phyloP scores from a whole-genome alignment of 1,140 invertebrate species.

The Nebria ingens region DNA sequence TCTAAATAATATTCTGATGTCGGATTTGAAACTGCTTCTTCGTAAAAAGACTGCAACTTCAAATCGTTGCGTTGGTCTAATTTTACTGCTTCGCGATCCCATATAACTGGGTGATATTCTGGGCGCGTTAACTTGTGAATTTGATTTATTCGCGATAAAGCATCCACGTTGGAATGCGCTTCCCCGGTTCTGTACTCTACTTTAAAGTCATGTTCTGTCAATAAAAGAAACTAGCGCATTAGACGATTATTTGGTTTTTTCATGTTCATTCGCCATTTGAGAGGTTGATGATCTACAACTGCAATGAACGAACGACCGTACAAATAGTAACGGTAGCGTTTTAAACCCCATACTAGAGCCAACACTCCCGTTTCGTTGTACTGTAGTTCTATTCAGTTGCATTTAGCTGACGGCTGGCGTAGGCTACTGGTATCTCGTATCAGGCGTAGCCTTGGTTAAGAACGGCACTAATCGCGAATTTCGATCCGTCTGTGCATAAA shows the following conservation, averaged over 20 bases:
- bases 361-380: constrained; percentile 12
- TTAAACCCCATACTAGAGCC: constrained; percentile 16
- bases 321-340: constrained; percentile 22
- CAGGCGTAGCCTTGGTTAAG: constrained; percentile 12
- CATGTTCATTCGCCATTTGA: constrained; percentile 19
- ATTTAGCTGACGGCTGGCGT: constrained; percentile 14
- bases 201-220: constrained; percentile 30
- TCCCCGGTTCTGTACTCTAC: no score
- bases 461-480: constrained; percentile 15
- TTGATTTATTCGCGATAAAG: no score
- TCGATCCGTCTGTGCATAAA: constrained; percentile 17
- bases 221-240: constrained; percentile 17
- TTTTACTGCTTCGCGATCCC: no score
- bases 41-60: no score
- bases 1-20: neutral
- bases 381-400: constrained; percentile 11
- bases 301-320: constrained; percentile 21
- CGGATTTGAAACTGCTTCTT: neutral
- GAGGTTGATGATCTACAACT: constrained; percentile 20
- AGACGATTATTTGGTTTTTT: constrained; percentile 18
- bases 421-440: constrained; percentile 15
- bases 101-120: no score
- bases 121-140: no score
- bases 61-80: no score
- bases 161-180: no score